A percentile compares a stretch with the other conserved stretches of the same genome.
These are phyloP conservation scores for Aphaenogaster floridana DNA, from an alignment of 1,140 invertebrate species.

Conservation along the genomic window DNA sequence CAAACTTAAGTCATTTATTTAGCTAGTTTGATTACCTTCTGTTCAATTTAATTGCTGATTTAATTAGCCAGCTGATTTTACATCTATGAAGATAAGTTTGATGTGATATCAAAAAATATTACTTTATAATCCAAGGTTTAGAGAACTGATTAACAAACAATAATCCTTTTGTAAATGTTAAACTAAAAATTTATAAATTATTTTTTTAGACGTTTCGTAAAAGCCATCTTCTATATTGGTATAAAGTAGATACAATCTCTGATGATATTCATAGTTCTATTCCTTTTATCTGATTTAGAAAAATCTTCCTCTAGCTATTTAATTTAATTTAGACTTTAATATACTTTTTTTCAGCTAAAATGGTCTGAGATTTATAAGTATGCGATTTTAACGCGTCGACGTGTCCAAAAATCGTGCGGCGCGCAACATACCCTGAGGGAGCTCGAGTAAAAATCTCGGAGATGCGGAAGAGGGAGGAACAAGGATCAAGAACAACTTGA, in stretches of 20 bases:
- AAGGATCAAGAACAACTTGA: neutral
- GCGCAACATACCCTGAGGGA: neutral
- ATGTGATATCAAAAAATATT: neutral
- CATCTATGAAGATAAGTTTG: neutral
- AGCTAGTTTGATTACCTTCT: neutral
- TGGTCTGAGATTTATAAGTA: neutral
- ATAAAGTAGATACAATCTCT: neutral
- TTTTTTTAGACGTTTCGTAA: neutral
- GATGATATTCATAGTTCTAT: neutral
- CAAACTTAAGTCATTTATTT: neutral
- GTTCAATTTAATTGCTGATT: neutral
- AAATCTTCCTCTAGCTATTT: neutral
- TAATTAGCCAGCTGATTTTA: neutral
- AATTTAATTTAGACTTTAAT: neutral
- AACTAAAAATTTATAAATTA: neutral
- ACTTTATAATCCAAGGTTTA: neutral
- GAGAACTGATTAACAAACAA: neutral
- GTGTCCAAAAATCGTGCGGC: slow-evolving; percentile 31
- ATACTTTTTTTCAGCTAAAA: neutral
- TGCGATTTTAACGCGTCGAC: neutral
- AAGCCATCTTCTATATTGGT: neutral
- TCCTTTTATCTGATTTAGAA: neutral
- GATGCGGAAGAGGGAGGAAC: neutral
- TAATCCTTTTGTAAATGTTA: neutral
- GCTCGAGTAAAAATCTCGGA: slow-evolving; percentile 5